phyloP scores from a whole-genome alignment of 2,888 invertebrate species.

The Sicus ferrugineus region DNA sequence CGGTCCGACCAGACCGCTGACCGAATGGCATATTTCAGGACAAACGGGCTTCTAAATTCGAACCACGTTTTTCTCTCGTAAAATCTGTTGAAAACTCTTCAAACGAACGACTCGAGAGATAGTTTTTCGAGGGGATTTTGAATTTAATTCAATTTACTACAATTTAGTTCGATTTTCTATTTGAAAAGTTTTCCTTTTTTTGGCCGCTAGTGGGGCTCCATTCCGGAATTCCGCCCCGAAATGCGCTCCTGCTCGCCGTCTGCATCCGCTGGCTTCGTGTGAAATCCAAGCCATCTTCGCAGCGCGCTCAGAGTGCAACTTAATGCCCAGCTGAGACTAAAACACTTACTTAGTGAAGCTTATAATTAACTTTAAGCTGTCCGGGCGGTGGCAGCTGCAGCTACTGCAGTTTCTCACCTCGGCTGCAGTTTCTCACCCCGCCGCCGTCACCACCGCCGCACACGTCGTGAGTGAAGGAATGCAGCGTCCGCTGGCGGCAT shows the following conservation, averaged over 20 bases:
- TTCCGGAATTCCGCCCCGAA: neutral
- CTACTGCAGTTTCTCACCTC: neutral
- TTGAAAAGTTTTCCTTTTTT: neutral
- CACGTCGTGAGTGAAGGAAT: neutral
- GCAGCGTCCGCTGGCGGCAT: neutral
- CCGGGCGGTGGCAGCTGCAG: conserved; percentile 8
- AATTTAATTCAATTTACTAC: neutral
- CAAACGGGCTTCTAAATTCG: neutral
- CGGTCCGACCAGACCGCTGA: conserved; percentile 37
- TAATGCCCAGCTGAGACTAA: no score
- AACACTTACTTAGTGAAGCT: conserved; percentile 31
- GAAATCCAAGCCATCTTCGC: conserved; percentile 34
- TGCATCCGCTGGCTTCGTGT: conserved; percentile 23
- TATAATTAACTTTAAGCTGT: conserved; percentile 34
- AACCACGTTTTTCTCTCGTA: neutral
- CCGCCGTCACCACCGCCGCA: neutral
- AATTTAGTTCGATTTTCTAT: no score
- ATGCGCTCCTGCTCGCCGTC: neutral
- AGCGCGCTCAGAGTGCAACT: conserved; percentile 30
- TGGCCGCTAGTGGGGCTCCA: neutral
- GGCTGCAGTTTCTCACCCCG: neutral
- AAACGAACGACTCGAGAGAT: no score
- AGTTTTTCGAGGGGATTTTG: neutral
- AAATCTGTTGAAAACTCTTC: neutral
- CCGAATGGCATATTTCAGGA: conserved; percentile 47